Evolutionary conservation across 2,113 vertebrate species (phyloP), one percentile per base, ranked within the genome.

Genomic region (Caloenas nicobarica): DNA sequence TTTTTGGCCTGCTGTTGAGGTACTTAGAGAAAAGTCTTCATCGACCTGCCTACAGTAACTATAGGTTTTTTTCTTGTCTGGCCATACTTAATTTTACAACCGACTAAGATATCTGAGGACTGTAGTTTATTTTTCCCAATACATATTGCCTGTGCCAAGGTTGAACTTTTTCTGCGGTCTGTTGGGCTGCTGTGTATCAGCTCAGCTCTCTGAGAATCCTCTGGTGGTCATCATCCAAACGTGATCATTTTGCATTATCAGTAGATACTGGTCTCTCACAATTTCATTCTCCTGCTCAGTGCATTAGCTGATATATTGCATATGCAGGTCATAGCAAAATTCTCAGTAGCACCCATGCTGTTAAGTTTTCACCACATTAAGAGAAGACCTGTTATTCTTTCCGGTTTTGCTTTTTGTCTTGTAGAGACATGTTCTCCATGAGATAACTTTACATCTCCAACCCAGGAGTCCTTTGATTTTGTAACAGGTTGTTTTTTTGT

Each of bases 311-410:
- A 73, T 76, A 19, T 66, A 44, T 78, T 76, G 53, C 65, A 48
- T 83, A 74, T 2, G 3, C 80, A 87, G 86, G 86, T 74, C 82
- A 66, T 48, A 78, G 66, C 80, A 85, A 58, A 92, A 77, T 69
- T 81, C 89, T 88, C 68, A 7, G 79, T 61, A 60, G 64, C 84
- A 93, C 61, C 31, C 83, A 84, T 86, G 86, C 87, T 88, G 85
- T 85, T 93, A 84, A 42, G 36, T 87, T 86, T 95, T 95, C 77
- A 66, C 74, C 33, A 33, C 62, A 86, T 95, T 93, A 95, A 89
- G 62, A 86, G 60, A 70, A 76, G 74, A 70, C 50, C 91, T 42
- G 60, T 91, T 95, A 78, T 88, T 89, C 64, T 86, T 84, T 73
- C 48, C 62, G 44, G 88, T 57, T 81, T 31, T 83, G 58, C 56